These are phyloP conservation scores for Plebejus anna DNA, from an alignment of 2,888 invertebrate species.

Conservation along the genomic window DNA sequence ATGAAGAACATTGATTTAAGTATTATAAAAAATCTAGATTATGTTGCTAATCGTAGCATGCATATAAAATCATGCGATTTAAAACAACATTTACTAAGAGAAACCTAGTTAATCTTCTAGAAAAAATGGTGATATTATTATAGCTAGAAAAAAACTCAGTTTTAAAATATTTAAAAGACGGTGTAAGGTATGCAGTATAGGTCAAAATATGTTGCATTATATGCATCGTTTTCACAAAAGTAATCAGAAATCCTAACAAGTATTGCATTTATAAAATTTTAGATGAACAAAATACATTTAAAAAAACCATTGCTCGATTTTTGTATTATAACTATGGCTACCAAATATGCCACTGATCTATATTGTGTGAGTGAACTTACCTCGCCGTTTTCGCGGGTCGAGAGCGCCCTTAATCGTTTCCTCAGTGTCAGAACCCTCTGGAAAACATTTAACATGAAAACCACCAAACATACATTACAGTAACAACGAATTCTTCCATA, in stretches of 20 bases:
- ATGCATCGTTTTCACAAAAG: not conserved
- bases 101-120: conserved; percentile 14
- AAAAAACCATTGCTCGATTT: not conserved
- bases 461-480: conserved; percentile 43
- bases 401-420: conserved; percentile 62
- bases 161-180: not conserved
- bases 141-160: not conserved
- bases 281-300: not conserved
- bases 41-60: conserved; percentile 25
- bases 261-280: not conserved
- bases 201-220: not conserved
- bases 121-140: not conserved
- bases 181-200: not conserved
- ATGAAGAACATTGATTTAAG: not conserved
- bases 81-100: conserved; percentile 25
- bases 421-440: conserved; percentile 75
- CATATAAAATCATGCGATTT: conserved; percentile 28
- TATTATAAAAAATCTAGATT: not conserved
- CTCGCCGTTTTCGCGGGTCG: conserved; percentile 65
- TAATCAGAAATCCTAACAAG: not conserved
- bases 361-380: conserved; percentile 47
- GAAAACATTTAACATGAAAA: conserved; percentile 65
- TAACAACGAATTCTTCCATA: not conserved
- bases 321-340: conserved; percentile 18
- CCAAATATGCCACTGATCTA: conserved; percentile 26